Conservation (phyloP, 1,140 invertebrate genomes). For the Zelostemma sp. region DNA sequence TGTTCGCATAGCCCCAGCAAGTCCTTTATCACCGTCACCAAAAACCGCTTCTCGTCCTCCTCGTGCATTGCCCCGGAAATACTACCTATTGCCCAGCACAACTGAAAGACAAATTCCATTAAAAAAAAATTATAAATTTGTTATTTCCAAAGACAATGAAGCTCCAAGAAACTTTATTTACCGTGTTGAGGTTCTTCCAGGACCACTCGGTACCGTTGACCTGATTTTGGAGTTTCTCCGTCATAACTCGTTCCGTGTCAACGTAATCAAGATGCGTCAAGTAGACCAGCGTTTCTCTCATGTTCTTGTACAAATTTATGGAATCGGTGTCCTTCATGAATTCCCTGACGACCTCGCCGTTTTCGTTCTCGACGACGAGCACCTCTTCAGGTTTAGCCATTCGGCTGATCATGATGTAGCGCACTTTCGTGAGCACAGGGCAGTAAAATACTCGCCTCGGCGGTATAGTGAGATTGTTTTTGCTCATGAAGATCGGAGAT, state of each 20-base stretch:
- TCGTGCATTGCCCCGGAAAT: conserved; percentile 99
- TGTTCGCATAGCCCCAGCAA: conserved; percentile 98
- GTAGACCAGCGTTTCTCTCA: conserved; percentile 99
- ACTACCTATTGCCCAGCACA: conserved; percentile 99
- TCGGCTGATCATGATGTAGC: conserved; percentile 99
- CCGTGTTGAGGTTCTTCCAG: conserved; percentile 99
- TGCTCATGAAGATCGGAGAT: conserved; percentile 62
- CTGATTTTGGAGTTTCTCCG: conserved; percentile 98
- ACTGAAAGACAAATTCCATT: conserved; percentile 61
- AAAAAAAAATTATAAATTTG: conserved; percentile 8
- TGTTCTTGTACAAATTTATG: conserved; percentile 99
- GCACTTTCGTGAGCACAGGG: conserved; percentile 87
- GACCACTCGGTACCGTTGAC: conserved; percentile 99
- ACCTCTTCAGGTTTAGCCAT: conserved; percentile 99
- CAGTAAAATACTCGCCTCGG: conserved; percentile 80
- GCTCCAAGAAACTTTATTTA: conserved; percentile 53
- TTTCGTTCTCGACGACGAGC: conserved; percentile 99
- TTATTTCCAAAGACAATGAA: conserved; percentile 4
- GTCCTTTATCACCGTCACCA: conserved; percentile 99
- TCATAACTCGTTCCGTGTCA: conserved; percentile 99
- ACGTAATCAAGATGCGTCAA: conserved; percentile 98
- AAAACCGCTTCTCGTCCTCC: conserved; percentile 99
- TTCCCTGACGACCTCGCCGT: conserved; percentile 98
- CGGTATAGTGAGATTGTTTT: conserved; percentile 61
- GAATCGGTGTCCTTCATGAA: conserved; percentile 99